Evolutionary conservation across 2,888 invertebrate genomes (phyloP).

Genomic region (Phrixothrix hirtus): DNA sequence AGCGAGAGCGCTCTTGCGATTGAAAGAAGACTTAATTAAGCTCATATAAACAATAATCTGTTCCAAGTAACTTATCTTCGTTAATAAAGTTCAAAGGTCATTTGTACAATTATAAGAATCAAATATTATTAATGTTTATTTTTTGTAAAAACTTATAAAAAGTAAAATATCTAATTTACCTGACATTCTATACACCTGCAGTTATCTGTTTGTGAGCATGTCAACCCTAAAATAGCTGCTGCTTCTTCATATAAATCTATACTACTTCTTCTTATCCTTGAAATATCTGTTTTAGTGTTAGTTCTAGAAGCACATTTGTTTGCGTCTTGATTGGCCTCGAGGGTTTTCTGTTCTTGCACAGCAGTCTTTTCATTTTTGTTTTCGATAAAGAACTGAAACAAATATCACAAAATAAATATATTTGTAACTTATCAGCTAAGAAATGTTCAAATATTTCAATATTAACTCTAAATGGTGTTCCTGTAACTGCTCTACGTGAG

Average conservation of each 20-base stretch:
- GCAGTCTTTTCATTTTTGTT: constrained; percentile 38
- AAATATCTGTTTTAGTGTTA: constrained; percentile 20
- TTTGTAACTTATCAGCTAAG: too few species aligned
- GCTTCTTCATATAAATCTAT: constrained; percentile 54
- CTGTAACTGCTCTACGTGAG: constrained; percentile 36
- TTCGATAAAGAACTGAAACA: constrained; percentile 47
- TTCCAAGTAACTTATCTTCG: too few species aligned
- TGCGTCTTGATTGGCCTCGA: constrained; percentile 20
- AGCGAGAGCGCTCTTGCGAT: too few species aligned
- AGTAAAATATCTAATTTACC: constrained; percentile 37
- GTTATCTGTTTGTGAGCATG: constrained; percentile 53
- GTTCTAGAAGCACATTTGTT: constrained; percentile 27
- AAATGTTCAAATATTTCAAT: constrained; percentile 28
- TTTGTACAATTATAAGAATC: too few species aligned
- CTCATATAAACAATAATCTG: too few species aligned
- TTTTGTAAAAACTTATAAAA: neutral
- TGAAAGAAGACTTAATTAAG: too few species aligned
- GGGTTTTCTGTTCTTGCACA: constrained; percentile 26
- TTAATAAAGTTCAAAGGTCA: too few species aligned
- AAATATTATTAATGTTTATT: neutral
- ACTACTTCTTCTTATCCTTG: constrained; percentile 46
- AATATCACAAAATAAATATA: constrained; percentile 4
- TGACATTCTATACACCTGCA: constrained; percentile 56
- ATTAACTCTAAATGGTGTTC: constrained; percentile 32
- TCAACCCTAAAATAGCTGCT: constrained; percentile 52